Percentiles rank a stretch among this genome's conserved stretches.
phyloP scores from a whole-genome alignment of 2,113 vertebrate genomes.

The Budorcas taxicolor region DNA sequence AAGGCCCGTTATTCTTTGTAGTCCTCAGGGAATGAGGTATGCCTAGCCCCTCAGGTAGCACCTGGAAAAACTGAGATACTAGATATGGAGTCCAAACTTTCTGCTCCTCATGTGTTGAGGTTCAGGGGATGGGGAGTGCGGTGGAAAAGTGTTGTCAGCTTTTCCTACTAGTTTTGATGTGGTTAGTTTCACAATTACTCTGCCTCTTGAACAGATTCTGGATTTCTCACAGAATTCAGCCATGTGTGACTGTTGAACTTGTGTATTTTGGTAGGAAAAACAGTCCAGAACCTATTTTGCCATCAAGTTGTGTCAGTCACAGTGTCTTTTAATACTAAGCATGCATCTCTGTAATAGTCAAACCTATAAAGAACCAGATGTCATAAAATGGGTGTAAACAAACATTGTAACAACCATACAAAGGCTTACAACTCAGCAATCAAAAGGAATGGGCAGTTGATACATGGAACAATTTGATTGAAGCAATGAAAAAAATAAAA shows the following conservation, averaged over 20 bases:
- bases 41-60: background rate
- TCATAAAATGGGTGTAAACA: background rate
- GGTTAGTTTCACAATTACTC: background rate
- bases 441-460: background rate
- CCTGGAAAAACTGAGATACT: background rate
- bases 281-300: background rate
- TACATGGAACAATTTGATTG: background rate
- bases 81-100: background rate
- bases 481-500: background rate
- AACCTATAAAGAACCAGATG: background rate
- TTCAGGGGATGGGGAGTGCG: background rate
- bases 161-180: background rate
- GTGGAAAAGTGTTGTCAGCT: background rate
- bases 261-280: background rate
- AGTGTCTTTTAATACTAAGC: background rate
- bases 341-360: background rate
- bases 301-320: background rate
- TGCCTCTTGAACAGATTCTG: background rate
- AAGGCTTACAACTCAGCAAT: background rate
- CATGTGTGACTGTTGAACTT: background rate
- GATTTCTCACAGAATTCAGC: background rate
- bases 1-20: background rate
- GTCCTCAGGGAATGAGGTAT: background rate
- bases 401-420: background rate
- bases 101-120: background rate